Conservation (phyloP, 2,113 vertebrate species). For the Noctilio leporinus region DNA sequence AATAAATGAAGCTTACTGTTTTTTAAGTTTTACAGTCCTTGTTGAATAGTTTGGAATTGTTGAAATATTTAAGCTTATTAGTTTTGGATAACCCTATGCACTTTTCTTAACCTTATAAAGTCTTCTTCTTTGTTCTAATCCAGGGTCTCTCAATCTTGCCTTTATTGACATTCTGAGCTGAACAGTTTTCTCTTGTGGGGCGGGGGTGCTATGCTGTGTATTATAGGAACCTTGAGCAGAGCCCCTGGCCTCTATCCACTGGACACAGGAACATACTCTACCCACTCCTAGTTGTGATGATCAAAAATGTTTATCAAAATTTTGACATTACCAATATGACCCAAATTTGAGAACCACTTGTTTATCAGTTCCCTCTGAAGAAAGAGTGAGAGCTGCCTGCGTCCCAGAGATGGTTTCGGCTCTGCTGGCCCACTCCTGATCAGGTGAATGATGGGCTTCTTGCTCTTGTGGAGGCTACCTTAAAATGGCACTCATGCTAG, state of each 20-base stretch:
- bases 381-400: background rate
- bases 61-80: background rate
- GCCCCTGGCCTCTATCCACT: background rate
- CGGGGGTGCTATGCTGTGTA: background rate
- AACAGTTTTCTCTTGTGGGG: background rate
- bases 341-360: background rate
- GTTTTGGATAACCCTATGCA: background rate
- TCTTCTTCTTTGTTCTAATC: background rate
- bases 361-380: background rate
- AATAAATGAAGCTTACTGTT: background rate
- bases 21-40: background rate
- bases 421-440: background rate
- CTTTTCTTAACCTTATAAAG: background rate
- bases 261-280: background rate
- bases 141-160: background rate
- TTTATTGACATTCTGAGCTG: background rate
- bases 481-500: background rate
- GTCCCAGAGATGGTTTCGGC: background rate
- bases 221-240: background rate
- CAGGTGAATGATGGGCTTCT: background rate
- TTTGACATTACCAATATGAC: background rate
- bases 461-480: background rate
- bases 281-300: background rate
- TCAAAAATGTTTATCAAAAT: background rate
- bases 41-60: background rate